Conservation (phyloP, 2,888 invertebrate species). For the Lumbricus terrestris region DNA sequence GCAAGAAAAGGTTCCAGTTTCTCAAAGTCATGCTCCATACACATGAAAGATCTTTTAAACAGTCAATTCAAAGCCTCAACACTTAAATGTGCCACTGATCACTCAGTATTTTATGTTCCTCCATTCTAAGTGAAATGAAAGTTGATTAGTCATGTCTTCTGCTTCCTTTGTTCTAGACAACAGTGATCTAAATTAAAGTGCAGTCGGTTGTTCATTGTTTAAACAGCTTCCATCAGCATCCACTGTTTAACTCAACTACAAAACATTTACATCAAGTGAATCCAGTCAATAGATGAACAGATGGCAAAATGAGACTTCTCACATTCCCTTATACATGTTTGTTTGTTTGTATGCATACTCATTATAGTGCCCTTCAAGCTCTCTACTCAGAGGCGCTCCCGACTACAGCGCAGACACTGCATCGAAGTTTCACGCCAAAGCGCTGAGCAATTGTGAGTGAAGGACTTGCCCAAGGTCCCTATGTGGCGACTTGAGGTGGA, state of each 20-base stretch:
- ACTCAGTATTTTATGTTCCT: no score
- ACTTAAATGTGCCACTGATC: background rate
- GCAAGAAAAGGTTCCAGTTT: background rate
- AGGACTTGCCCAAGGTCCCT: no score
- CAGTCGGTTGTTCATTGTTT: background rate
- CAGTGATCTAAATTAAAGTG: background rate
- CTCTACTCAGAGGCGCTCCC: no score
- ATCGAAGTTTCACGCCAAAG: no score
- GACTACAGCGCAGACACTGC: no score
- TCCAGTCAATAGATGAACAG: background rate
- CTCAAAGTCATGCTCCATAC: background rate
- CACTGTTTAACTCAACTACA: background rate
- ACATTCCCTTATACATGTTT: background rate
- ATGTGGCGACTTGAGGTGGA: no score
- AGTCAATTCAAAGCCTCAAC: background rate
- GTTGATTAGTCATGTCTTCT: background rate
- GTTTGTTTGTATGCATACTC: no score
- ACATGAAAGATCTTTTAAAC: background rate
- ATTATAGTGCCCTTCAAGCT: no score
- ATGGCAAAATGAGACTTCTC: background rate
- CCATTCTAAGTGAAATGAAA: background rate
- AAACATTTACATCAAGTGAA: background rate
- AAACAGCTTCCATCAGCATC: background rate
- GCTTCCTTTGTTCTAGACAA: background rate
- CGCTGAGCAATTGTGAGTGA: no score